phyloP scores from a whole-genome alignment of 2,888 invertebrate genomes.

The Bellardia pandia region DNA sequence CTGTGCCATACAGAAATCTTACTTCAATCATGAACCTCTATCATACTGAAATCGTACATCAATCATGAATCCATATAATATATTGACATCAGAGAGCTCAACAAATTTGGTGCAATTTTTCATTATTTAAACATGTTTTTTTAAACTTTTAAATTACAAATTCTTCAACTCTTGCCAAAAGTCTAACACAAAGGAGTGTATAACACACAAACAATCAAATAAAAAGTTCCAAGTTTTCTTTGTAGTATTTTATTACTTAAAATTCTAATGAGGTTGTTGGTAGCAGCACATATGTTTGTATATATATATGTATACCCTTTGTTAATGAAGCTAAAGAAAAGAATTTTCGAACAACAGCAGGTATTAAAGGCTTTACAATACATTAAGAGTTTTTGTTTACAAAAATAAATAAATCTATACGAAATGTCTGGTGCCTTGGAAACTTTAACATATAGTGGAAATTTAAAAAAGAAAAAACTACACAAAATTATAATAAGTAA shows the following conservation, averaged over 20 bases:
- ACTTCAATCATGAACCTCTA: too few relatives aligned
- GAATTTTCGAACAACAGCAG: slow-evolving; percentile 21
- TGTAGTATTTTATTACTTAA: not conserved
- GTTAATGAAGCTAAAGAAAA: not conserved
- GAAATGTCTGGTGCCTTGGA: slow-evolving; percentile 10
- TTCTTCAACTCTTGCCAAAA: not conserved
- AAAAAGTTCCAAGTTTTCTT: not conserved
- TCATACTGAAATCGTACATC: too few relatives aligned
- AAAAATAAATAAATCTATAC: not conserved
- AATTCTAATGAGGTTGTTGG: not conserved
- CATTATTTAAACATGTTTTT: too few relatives aligned
- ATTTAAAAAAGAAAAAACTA: not conserved
- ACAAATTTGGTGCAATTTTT: too few relatives aligned
- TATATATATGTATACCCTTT: not conserved
- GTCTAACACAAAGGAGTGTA: not conserved
- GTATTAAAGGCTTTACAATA: slow-evolving; percentile 6
- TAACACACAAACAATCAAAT: not conserved
- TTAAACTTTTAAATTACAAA: too few relatives aligned
- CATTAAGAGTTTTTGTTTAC: not conserved
- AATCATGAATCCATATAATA: too few relatives aligned
- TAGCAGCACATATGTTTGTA: not conserved
- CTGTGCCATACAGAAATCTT: too few relatives aligned
- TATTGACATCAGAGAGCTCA: too few relatives aligned
- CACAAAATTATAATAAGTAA: not conserved
- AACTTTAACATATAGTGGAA: not conserved